Percentiles rank a stretch among this genome's conserved stretches.
Conservation (phyloP, 2,797 vertebrate genomes). For the Amniataba percoides region DNA sequence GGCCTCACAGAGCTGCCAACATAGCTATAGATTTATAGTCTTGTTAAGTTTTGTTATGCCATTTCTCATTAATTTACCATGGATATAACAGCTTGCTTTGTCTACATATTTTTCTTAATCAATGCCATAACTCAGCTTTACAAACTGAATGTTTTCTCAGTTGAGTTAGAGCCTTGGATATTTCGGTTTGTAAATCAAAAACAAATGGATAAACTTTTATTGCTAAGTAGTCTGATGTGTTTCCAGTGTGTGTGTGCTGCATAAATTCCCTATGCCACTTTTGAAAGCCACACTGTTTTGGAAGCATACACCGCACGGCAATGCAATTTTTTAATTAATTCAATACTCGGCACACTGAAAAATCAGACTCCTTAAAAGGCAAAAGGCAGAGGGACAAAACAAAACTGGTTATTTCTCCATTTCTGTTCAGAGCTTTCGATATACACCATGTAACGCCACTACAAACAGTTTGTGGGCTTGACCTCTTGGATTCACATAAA, state of each 20-base stretch:
- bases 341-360: constrained; percentile 1
- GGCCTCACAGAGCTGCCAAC: neutral
- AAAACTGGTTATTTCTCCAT: constrained; percentile 1
- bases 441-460: neutral
- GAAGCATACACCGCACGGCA: neutral
- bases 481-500: constrained; percentile 25
- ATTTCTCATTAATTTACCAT: neutral
- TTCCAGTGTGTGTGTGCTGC: constrained; percentile 35
- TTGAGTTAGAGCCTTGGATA: neutral
- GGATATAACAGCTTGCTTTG: neutral
- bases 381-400: constrained; percentile 1
- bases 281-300: constrained; percentile 30
- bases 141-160: constrained; percentile 11
- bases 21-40: neutral
- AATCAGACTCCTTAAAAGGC: neutral
- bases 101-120: constrained; percentile 8
- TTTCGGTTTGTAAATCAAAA: constrained; percentile 36
- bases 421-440: neutral
- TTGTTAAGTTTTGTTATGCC: neutral
- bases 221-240: constrained; percentile 33
- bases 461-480: neutral
- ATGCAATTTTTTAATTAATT: neutral
- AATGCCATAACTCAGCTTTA: neutral
- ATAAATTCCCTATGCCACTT: constrained; percentile 29
- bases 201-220: constrained; percentile 22